phyloP scores from a whole-genome alignment of 1,140 invertebrate species.

The Eriosoma lanigerum region DNA sequence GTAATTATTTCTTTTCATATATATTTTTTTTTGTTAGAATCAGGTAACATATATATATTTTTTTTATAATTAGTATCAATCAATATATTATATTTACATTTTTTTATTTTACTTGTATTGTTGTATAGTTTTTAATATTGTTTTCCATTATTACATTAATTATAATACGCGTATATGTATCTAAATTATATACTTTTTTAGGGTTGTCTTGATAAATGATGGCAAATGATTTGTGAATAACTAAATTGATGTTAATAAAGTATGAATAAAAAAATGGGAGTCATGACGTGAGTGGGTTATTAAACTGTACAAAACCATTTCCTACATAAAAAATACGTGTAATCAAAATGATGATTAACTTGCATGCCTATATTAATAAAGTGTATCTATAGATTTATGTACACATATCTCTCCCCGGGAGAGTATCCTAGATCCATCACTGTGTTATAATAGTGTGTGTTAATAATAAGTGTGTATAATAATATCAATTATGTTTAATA shows the following conservation, averaged over 20 bases:
- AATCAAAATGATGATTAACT: no score
- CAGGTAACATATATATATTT: background rate
- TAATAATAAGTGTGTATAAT: no score
- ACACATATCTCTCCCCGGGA: no score
- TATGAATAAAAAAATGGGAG: conserved; percentile 11
- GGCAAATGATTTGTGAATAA: conserved; percentile 25
- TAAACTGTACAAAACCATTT: background rate
- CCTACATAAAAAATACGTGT: background rate
- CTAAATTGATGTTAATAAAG: conserved; percentile 45
- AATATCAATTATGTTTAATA: no score
- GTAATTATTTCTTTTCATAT: background rate
- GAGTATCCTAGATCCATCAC: no score
- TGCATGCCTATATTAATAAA: no score
- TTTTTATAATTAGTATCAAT: background rate
- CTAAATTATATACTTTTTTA: background rate
- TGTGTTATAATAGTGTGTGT: no score
- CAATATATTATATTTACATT: background rate
- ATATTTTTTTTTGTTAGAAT: conserved; percentile 1
- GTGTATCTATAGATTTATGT: no score
- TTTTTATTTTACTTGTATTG: background rate
- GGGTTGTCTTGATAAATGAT: background rate
- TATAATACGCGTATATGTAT: background rate
- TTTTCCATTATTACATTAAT: background rate
- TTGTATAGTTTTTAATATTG: conserved; percentile 24
- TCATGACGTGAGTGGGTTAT: conserved; percentile 10